Conservation (phyloP, 2,888 invertebrate species). For the Encarsia formosa region DNA sequence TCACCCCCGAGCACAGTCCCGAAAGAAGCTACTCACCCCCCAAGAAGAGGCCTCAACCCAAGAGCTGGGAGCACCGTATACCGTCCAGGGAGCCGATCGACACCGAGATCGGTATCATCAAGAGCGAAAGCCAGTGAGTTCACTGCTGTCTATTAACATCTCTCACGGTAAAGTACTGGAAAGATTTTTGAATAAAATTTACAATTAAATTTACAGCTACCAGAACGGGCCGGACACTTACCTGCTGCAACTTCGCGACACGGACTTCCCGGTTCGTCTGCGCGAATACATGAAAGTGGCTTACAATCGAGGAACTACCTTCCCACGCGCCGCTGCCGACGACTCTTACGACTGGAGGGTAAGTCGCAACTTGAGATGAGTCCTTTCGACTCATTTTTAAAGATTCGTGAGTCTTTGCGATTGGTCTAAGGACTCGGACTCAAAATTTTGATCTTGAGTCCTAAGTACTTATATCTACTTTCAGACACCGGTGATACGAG, state of each 20-base stretch:
- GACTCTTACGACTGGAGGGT: slow-evolving; percentile 72
- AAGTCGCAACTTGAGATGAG: too few species aligned
- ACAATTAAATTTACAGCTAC: slow-evolving; percentile 59
- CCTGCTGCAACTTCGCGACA: slow-evolving; percentile 86
- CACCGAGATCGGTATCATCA: slow-evolving; percentile 75
- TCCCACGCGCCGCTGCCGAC: slow-evolving; percentile 63
- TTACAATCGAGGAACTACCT: slow-evolving; percentile 69
- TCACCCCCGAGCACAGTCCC: slow-evolving; percentile 76
- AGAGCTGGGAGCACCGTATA: slow-evolving; percentile 67
- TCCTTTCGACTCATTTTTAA: background rate
- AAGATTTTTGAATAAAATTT: background rate
- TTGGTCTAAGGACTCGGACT: too few species aligned
- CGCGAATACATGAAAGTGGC: slow-evolving; percentile 95
- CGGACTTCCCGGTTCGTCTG: slow-evolving; percentile 88
- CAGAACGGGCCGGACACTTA: slow-evolving; percentile 97
- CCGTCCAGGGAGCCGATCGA: slow-evolving; percentile 77
- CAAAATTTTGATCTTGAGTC: background rate
- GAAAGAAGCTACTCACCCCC: slow-evolving; percentile 52
- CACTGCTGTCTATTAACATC: background rate
- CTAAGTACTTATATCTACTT: slow-evolving; percentile 1
- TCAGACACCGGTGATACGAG: slow-evolving; percentile 81
- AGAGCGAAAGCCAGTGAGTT: slow-evolving; percentile 82
- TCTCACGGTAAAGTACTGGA: too few species aligned
- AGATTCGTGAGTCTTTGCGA: background rate
- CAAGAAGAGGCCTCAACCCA: slow-evolving; percentile 46